Base-by-base conservation (phyloP, 2,797 vertebrate genomes). In the Heteromormyrus szaboi region DNA sequence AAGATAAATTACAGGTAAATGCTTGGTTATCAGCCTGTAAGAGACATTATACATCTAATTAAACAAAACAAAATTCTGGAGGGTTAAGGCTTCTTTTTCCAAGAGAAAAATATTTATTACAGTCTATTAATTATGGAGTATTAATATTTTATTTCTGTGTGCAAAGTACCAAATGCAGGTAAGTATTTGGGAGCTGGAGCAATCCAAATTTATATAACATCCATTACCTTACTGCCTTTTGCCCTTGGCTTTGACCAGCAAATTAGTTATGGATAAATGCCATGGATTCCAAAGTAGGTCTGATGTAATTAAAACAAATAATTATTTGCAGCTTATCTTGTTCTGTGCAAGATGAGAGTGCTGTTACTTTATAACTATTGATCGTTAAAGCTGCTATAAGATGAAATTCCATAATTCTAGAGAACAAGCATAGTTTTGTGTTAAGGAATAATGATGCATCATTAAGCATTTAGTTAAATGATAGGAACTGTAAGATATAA, bases 1-100 rank as follows among this genome's bases (percentile, higher is more conserved):
- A 95, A 96, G 96, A 97, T 96, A 95, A 96, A 97, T 97, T 96
- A 96, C 95, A 93, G 94, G 96, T 95, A 96, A 96, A 96, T 93
- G 93, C 94, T 94, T 94, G 93, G 95, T 96, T 96, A 96, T 96
- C 96, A 96, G 95, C 94, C 95, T 93, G 95, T 96, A 95, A 94
- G 95, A 95, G 96, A 95, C 95, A 95, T 96, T 96, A 94, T 94
- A 96, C 96, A 95, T 95, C 96, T 95, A 96, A 96, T 96, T 95
- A 96, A 96, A 96, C 95, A 81, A 88, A 65, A 65, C 29, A 3
- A 51, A 86, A 87, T 86, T 76, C 59, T 48, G 56, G 19, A 3
- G 22, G 7, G 14, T 41, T 33, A 85, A 89, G n/a, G 8, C 4
- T 87, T 72, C 25, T 41, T 83, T 76, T 62, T 88, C 22, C 29